Evolutionary conservation across 2,113 vertebrate species (phyloP), one percentile per base, ranked within the genome.

Genomic region (Copsychus sechellarum): DNA sequence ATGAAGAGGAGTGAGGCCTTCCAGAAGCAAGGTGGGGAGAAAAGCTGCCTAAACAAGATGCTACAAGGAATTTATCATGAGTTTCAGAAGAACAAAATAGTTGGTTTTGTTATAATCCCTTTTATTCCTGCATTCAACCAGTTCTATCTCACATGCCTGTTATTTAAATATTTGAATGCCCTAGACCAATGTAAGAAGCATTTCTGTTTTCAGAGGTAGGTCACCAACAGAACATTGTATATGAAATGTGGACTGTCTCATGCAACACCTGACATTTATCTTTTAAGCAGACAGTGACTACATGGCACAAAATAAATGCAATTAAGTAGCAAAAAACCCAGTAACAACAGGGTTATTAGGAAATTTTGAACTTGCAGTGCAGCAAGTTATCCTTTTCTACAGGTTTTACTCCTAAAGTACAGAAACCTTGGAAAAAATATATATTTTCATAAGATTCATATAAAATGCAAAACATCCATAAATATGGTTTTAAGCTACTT

Each of bases 381-480:
- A 87, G 53, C 54, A 81, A 62, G 31, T 57, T 79, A 22, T 40
- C 54, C 38, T 74, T 82, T 84, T 81, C 43, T 57, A 9, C 4
- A 56, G 9, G 7, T 69, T 89, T 67, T 60, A 82, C 36, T 86
- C 61, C 62, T 53, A 45, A 79, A 58, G 6, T 31, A 71, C 29
- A 95, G 51, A 95, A 95, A 95, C 45, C 13, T 25, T 90, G 29
- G 54, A 65, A 96, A 95, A 95, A 86, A 70, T 2, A 0, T 65
- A 65, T 50, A 6, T 84, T 86, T 90, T 67, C 28, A 73, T 61
- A 90, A 95, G 74, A 91, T 73, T 83, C 26, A 90, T 71, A 84
- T 54, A 86, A 95, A 96, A 93, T 78, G 53, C 72, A 69, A 84
- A 97, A 86, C 88, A 78, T 97, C 86, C 85, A 92, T 72, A 94